phyloP scores from a whole-genome alignment of 2,888 invertebrate genomes.

The Drosophila barbarae region DNA sequence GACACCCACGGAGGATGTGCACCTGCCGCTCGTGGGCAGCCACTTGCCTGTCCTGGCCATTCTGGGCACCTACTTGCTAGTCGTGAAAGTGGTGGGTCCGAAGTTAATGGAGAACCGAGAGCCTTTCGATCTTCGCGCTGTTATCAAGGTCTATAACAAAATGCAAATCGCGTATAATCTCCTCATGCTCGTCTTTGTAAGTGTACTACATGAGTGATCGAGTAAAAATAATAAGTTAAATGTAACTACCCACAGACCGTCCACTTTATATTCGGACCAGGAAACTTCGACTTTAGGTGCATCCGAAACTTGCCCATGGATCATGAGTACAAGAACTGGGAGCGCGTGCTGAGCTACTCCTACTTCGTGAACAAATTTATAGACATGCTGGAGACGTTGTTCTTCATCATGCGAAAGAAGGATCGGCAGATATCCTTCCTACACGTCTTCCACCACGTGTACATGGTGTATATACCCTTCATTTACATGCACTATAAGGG shows the following conservation, averaged over 20 bases:
- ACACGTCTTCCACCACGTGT: conserved; percentile 51
- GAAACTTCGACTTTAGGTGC: conserved; percentile 19
- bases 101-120: conserved; percentile 37
- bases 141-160: conserved; percentile 47
- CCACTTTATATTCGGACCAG: conserved; percentile 25
- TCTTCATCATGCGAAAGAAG: conserved; percentile 57
- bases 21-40: conserved; percentile 35
- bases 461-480: conserved; percentile 38
- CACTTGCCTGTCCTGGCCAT: conserved; percentile 41
- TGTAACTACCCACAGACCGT: conserved; percentile 12
- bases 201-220: conserved; percentile 8
- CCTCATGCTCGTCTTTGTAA: conserved; percentile 29
- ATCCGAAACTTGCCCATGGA: conserved; percentile 31
- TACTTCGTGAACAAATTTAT: conserved; percentile 55
- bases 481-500: conserved; percentile 31
- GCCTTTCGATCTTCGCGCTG: conserved; percentile 35
- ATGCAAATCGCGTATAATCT: conserved; percentile 43
- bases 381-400: conserved; percentile 54
- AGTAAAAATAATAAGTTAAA: neutral
- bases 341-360: conserved; percentile 44
- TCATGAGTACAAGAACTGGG: conserved; percentile 42
- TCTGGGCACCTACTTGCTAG: conserved; percentile 30
- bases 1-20: conserved; percentile 34
- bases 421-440: conserved; percentile 47
- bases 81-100: conserved; percentile 50